These are phyloP conservation scores for Rhopilema esculentum DNA, from an alignment of 30 jellyfish, hydroid and myxozoan genomes.

Conservation along the genomic window DNA sequence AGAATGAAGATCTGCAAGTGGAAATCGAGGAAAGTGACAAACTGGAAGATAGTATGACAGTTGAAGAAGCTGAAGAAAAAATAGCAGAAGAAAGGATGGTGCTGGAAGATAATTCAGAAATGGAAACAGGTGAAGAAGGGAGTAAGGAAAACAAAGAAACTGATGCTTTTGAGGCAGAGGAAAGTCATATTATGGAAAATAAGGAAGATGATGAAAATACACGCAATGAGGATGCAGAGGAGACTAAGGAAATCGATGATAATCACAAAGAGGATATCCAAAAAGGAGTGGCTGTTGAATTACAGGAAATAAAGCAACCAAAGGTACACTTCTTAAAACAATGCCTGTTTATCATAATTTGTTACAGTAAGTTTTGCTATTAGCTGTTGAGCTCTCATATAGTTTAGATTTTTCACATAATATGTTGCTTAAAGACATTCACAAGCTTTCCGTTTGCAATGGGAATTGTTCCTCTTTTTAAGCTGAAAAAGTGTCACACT, in stretches of 20 bases:
- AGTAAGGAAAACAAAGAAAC: not conserved
- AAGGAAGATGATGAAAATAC: not conserved
- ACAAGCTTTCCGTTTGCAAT: too few species aligned
- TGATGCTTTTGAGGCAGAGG: not conserved
- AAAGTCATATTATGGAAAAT: not conserved
- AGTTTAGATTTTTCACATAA: too few species aligned
- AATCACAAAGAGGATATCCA: slow-evolving; percentile 50
- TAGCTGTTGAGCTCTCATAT: too few species aligned
- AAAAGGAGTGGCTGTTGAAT: slow-evolving; percentile 14
- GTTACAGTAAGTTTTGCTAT: not conserved
- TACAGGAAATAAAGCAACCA: not conserved
- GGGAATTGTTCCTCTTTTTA: too few species aligned
- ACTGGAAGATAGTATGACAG: not conserved
- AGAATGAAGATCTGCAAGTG: not conserved
- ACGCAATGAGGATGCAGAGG: slow-evolving; percentile 14
- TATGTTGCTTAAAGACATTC: too few species aligned
- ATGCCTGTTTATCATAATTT: too few species aligned
- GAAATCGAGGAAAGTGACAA: not conserved
- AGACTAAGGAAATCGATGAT: not conserved
- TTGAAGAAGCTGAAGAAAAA: not conserved
- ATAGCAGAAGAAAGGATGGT: not conserved
- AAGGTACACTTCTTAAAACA: too few species aligned
- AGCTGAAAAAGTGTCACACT: too few species aligned
- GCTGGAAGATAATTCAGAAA: not conserved
- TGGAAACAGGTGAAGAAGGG: not conserved